These are phyloP conservation scores for Ornithoptera alexandrae DNA, from an alignment of 2,888 invertebrate genomes.

Conservation along the genomic window DNA sequence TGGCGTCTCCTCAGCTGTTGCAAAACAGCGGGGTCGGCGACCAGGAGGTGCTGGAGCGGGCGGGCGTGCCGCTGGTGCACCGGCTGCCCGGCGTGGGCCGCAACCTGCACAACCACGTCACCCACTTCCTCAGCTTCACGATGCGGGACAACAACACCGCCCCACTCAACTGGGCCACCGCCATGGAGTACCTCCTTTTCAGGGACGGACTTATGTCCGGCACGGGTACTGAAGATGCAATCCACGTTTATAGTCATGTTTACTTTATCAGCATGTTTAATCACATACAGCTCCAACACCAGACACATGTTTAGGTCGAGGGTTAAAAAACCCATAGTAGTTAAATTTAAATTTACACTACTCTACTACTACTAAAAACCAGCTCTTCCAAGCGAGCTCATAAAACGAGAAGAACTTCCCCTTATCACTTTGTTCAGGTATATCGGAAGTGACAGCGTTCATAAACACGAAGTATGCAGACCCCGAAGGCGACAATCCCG, in stretches of 20 bases:
- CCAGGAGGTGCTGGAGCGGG: conserved; percentile 82
- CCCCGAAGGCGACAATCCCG: conserved; percentile 87
- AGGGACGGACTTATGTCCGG: conserved; percentile 94
- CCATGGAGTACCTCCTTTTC: conserved; percentile 93
- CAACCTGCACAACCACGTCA: conserved; percentile 93
- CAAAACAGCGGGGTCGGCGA: conserved; percentile 94
- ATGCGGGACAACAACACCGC: conserved; percentile 92
- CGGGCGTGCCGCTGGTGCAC: conserved; percentile 84
- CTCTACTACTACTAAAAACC: no score
- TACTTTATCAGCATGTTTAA: no score
- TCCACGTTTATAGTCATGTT: no score
- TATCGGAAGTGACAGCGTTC: conserved; percentile 92
- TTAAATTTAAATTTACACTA: no score
- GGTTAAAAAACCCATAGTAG: no score
- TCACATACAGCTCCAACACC: no score
- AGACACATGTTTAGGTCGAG: no score
- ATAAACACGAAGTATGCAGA: conserved; percentile 89
- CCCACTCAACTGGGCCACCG: conserved; percentile 94
- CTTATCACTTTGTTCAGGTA: conserved; percentile 64
- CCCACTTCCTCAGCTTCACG: conserved; percentile 87
- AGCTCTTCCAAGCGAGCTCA: no score
- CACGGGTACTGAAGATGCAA: conserved; percentile 78
- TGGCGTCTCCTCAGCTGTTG: conserved; percentile 96
- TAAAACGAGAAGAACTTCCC: conserved; percentile 9
- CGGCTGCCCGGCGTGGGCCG: conserved; percentile 89